A percentile compares a stretch with the other conserved stretches of the same genome.
Conservation (phyloP, 2,113 vertebrate species). For the Poecile atricapillus region DNA sequence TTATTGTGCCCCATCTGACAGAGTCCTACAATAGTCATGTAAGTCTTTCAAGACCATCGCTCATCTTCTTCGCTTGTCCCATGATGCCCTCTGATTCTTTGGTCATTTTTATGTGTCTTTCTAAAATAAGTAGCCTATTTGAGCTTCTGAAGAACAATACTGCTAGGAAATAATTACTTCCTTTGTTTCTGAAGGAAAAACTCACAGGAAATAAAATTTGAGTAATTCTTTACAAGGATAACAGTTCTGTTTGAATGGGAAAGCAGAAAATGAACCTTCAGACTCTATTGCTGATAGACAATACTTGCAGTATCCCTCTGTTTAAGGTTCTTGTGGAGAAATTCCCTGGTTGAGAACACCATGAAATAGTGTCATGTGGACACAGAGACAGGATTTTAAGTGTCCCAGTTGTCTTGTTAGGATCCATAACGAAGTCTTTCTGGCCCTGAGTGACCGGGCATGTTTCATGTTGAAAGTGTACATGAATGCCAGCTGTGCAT, state of each 20-base stretch:
- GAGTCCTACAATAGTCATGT: constrained; percentile 98
- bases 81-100: background rate
- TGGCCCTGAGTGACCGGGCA: background rate
- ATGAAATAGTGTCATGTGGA: background rate
- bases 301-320: background rate
- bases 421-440: background rate
- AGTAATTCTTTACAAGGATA: background rate
- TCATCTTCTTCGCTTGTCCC: background rate
- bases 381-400: background rate
- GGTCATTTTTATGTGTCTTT: background rate
- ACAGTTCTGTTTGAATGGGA: background rate
- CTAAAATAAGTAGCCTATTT: background rate
- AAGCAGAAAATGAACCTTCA: background rate
- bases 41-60: constrained; percentile 26
- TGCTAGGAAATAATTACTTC: background rate
- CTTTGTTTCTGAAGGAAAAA: background rate
- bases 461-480: background rate
- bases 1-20: constrained; percentile 91
- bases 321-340: background rate
- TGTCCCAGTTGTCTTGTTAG: background rate
- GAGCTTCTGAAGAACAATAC: background rate
- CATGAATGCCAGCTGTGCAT: background rate
- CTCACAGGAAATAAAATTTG: background rate
- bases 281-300: background rate
- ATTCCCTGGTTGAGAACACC: background rate